Conservation (phyloP, 2,113 vertebrate species). For the Dasyurus viverrinus region DNA sequence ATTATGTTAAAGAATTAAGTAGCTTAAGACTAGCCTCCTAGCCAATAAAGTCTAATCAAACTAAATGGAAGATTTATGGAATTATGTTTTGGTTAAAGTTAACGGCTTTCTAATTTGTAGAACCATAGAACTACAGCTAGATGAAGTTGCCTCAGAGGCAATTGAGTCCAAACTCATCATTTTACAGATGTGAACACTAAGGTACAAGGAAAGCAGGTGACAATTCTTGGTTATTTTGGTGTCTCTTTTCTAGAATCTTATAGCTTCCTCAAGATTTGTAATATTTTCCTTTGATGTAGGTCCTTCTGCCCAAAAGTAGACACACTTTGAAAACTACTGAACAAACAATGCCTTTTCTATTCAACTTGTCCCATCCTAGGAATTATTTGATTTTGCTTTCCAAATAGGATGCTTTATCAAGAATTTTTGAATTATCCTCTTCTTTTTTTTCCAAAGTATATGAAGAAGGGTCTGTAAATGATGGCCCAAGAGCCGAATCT, state of each 20-base stretch:
- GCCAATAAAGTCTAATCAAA: not conserved
- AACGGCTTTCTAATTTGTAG: not conserved
- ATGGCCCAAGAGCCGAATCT: not conserved
- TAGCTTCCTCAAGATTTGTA: not conserved
- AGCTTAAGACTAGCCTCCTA: not conserved
- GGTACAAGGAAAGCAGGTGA: not conserved
- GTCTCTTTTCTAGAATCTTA: not conserved
- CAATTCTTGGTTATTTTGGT: not conserved
- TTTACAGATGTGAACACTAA: not conserved
- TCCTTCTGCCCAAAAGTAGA: not conserved
- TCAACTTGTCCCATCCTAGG: not conserved
- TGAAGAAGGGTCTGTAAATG: not conserved
- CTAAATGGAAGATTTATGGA: not conserved
- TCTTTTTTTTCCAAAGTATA: not conserved
- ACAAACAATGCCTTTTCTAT: not conserved
- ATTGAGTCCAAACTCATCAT: not conserved
- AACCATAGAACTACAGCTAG: not conserved
- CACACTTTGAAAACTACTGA: not conserved
- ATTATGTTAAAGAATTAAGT: not conserved
- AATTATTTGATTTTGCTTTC: not conserved
- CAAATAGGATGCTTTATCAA: not conserved
- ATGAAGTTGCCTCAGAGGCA: not conserved
- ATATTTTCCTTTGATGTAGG: not conserved
- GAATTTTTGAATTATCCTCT: not conserved
- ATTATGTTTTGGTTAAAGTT: not conserved